phyloP scores from a whole-genome alignment of 37 sponge, comb jelly and placozoan species.

The Chondrilla cf. caribensis region DNA sequence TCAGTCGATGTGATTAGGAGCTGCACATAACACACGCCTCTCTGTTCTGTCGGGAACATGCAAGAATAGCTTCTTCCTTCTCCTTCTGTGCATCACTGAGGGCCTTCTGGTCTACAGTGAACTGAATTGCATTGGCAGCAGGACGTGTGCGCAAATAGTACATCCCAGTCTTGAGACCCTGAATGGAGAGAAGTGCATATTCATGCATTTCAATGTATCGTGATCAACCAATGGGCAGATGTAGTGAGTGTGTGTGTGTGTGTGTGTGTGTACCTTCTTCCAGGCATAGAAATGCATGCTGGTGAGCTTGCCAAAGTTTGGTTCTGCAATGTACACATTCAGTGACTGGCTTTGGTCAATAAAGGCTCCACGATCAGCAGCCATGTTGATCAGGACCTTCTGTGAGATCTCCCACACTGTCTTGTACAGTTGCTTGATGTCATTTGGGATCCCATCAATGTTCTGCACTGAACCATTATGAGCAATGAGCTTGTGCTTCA shows the following conservation, averaged over 20 bases:
- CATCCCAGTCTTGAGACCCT: slow-evolving; percentile 99
- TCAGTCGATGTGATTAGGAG: slow-evolving; percentile 39
- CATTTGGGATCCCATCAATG: slow-evolving; percentile 84
- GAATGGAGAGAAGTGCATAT: no score
- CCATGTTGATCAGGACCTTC: slow-evolving; percentile 95
- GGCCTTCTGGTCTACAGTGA: slow-evolving; percentile 92
- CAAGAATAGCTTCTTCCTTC: slow-evolving; percentile 44
- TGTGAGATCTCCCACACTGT: slow-evolving; percentile 99
- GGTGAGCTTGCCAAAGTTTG: slow-evolving; percentile 94
- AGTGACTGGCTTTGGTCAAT: slow-evolving; percentile 98
- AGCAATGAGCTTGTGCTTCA: slow-evolving; percentile 96
- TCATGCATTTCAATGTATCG: no score
- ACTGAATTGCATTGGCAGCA: slow-evolving; percentile 97
- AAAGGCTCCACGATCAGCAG: slow-evolving; percentile 92
- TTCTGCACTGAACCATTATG: slow-evolving; percentile 95
- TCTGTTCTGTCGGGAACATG: slow-evolving; percentile 82
- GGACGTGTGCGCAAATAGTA: slow-evolving; percentile 93
- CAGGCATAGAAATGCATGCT: slow-evolving; percentile 99
- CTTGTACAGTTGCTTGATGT: slow-evolving; percentile 93
- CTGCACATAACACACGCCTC: slow-evolving; percentile 94
- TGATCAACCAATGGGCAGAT: no score
- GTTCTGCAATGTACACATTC: slow-evolving; percentile 96
- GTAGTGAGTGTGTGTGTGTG: no score
- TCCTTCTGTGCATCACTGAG: slow-evolving; percentile 49
- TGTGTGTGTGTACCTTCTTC: slow-evolving; percentile 85